These are phyloP conservation scores for Cololabis saira DNA, from an alignment of 2,113 vertebrate genomes.

Conservation along the genomic window DNA sequence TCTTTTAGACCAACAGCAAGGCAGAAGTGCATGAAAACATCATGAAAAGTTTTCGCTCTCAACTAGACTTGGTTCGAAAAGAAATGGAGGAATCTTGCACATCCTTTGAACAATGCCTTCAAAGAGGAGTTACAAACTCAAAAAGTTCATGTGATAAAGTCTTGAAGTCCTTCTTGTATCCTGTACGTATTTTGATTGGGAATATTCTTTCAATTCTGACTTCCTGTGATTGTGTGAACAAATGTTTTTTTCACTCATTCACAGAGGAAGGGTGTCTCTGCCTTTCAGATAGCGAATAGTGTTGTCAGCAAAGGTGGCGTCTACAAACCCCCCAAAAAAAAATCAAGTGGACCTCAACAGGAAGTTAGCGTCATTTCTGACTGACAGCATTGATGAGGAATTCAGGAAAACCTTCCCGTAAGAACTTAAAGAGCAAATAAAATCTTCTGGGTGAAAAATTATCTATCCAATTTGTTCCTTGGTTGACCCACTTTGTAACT, in stretches of 20 bases:
- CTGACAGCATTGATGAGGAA: constrained; percentile 33
- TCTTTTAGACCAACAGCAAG: too few species aligned
- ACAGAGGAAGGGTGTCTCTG: not conserved
- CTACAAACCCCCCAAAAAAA: not conserved
- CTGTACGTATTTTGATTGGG: constrained; percentile 8
- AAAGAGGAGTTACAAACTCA: constrained; percentile 18
- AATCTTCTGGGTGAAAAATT: fast-evolving
- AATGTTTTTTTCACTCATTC: not conserved
- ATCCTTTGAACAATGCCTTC: constrained; percentile 17
- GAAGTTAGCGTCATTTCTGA: not conserved
- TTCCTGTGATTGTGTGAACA: too few species aligned
- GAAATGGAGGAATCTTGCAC: not conserved
- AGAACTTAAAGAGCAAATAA: fast-evolving
- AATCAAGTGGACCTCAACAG: constrained; percentile 14
- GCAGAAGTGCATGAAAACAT: too few species aligned
- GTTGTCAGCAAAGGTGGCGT: not conserved
- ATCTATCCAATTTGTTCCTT: fast-evolving
- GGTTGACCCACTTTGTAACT: not conserved
- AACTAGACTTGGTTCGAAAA: not conserved
- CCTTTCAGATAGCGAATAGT: not conserved
- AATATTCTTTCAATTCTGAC: not conserved
- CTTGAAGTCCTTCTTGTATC: not conserved
- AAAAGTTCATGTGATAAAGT: not conserved
- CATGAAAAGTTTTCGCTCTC: too few species aligned
- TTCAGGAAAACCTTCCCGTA: constrained; percentile 53